Evolutionary conservation across 2,797 vertebrate species (phyloP).

Genomic region (Catharus ustulatus): DNA sequence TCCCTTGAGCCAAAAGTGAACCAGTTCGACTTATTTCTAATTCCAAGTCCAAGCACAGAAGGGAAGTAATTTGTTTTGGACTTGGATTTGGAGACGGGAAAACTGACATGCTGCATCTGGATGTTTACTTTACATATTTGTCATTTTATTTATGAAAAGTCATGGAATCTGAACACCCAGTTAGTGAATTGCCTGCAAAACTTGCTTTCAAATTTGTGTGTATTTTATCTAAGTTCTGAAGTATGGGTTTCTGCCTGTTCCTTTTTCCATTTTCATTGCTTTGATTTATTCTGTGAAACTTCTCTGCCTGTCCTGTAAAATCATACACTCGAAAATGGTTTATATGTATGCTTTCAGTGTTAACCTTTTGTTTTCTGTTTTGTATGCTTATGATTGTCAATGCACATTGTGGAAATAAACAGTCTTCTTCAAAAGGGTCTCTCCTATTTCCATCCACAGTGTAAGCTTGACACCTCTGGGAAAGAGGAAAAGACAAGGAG

Average conservation of each 20-base stretch:
- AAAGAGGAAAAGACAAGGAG: neutral
- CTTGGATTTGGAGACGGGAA: conserved; percentile 30
- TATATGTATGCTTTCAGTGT: neutral
- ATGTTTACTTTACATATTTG: conserved; percentile 8
- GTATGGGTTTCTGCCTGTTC: neutral
- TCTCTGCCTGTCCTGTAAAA: neutral
- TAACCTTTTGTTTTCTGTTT: neutral
- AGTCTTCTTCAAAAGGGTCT: neutral
- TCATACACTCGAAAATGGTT: neutral
- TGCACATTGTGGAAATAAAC: neutral
- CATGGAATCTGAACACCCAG: neutral
- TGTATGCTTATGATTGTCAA: neutral
- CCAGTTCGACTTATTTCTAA: neutral
- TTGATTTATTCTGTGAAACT: conserved; percentile 20
- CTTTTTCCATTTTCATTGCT: neutral
- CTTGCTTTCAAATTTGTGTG: neutral
- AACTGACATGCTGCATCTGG: neutral
- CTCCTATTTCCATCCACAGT: neutral
- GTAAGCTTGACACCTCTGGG: neutral
- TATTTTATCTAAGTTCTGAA: neutral
- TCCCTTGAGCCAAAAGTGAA: conserved; percentile 36
- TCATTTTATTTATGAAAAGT: conserved; percentile 21
- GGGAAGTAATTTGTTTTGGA: conserved; percentile 37
- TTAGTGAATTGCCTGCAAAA: neutral
- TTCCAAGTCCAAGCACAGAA: conserved; percentile 21